phyloP scores from a whole-genome alignment of 2,113 vertebrate species.

The Phainopepla nitens region DNA sequence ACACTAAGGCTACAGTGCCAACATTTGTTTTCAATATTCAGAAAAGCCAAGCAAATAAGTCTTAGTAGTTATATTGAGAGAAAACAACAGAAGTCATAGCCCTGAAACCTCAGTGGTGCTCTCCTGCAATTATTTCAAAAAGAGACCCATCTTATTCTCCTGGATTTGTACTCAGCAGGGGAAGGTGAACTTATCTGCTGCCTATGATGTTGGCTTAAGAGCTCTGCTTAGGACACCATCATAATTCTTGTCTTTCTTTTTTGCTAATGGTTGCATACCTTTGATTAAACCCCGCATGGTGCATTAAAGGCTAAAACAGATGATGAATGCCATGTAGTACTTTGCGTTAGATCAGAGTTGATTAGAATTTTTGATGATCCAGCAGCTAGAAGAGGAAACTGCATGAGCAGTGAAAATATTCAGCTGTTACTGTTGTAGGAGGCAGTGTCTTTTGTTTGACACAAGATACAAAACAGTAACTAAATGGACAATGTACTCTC shows the following conservation, averaged over 20 bases:
- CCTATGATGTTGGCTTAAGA: conserved; percentile 48
- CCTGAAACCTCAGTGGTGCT: background rate
- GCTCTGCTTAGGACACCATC: conserved; percentile 37
- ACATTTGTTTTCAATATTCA: conserved; percentile 22
- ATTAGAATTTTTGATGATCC: conserved; percentile 74
- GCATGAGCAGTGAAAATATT: conserved; percentile 65
- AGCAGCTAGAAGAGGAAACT: conserved; percentile 61
- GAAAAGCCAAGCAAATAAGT: background rate
- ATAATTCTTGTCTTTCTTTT: conserved; percentile 67
- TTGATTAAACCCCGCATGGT: conserved; percentile 75
- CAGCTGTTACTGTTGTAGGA: conserved; percentile 58
- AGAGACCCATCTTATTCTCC: background rate
- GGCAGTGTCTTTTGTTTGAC: conserved; percentile 68
- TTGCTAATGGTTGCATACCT: conserved; percentile 70
- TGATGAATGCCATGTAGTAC: conserved; percentile 71
- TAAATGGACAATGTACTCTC: conserved; percentile 62
- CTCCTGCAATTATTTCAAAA: conserved; percentile 46
- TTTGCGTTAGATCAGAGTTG: conserved; percentile 72
- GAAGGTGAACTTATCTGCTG: conserved; percentile 9
- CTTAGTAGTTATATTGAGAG: background rate
- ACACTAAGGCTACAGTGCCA: background rate
- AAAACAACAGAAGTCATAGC: background rate
- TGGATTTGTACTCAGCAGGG: conserved; percentile 5
- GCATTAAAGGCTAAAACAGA: conserved; percentile 69
- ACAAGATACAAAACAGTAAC: conserved; percentile 65